Evolutionary conservation across 1,140 invertebrate species (phyloP), one percentile per base, ranked within the genome.

Genomic region (Pogonognathellus flavescens): DNA sequence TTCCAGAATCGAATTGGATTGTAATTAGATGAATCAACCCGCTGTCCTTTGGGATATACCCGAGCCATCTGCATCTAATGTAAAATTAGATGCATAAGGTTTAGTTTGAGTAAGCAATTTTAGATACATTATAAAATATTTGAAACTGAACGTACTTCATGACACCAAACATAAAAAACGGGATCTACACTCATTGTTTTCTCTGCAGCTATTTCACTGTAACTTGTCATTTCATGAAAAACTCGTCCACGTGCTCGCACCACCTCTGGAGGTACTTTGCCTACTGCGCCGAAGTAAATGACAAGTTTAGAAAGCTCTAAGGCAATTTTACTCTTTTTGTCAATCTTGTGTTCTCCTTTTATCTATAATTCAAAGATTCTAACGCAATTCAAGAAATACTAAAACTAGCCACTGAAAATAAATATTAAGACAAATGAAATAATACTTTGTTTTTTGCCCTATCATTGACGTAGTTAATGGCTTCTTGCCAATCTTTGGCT

Each of bases 11-110:
- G 94, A 52, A 98, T 92, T 0, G 98, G 98, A 92, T 97, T 97
- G 90, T 98, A 98, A 92, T 99, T 99, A 0, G 97, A 98, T 0
- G 97, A 99, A 90, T 99, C 97, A 70, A 99, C 94, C 72, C 98
- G 93, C 90, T 97, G 95, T 0, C 96, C 95, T 88, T 92, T 98
- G 1, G 97, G 95, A 90, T 97, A 98, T 10, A 98, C 95, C 70
- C 97, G 92, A 88, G 96, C 97, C 76, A 99, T 94, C 91, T 98
- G 97, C 18, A 94, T 89, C 89, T 93, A 87, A 18, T 18, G 20
- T n/a, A 82, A 62, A 52, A 13, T 18, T 13, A 18, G 41, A 55
- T 8, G 59, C 1, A 8, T 60, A 18, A 60, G 25, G 25, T 31
- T 11, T 11, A 22, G 25, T n/a, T n/a, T n/a, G 22, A 41, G 7